Evolutionary conservation across 2,888 invertebrate species (phyloP).

Genomic region (Synergus gifuensis): DNA sequence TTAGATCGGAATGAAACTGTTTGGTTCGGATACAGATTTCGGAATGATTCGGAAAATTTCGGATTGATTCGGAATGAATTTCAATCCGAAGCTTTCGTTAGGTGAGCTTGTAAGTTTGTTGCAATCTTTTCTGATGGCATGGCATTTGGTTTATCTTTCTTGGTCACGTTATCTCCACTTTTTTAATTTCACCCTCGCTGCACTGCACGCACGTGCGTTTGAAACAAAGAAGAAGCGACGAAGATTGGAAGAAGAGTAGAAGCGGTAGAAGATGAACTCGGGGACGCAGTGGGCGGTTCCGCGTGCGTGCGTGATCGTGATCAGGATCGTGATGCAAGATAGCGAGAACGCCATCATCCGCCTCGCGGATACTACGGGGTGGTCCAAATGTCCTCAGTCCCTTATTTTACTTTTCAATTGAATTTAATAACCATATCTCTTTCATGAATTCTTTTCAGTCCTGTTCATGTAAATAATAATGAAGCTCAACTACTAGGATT

Average conservation of each 20-base stretch:
- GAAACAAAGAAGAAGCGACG: constrained; percentile 37
- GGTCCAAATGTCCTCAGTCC: constrained; percentile 64
- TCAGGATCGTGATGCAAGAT: constrained; percentile 72
- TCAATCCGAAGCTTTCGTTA: too few relatives aligned
- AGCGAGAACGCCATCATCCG: constrained; percentile 69
- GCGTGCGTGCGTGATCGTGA: constrained; percentile 57
- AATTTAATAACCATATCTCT: neutral
- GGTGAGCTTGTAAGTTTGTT: constrained; percentile 27
- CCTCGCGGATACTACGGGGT: constrained; percentile 64
- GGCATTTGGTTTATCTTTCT: neutral
- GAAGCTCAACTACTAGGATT: too few relatives aligned
- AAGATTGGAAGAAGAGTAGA: constrained; percentile 26
- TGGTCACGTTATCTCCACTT: constrained; percentile 42
- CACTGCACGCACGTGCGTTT: constrained; percentile 66
- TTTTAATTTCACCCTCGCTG: constrained; percentile 43
- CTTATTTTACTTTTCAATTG: constrained; percentile 2
- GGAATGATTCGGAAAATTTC: too few relatives aligned
- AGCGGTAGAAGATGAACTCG: constrained; percentile 27
- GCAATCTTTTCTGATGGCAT: constrained; percentile 1
- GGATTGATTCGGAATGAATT: too few relatives aligned
- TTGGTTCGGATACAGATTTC: too few relatives aligned
- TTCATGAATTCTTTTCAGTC: neutral
- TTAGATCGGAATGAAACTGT: too few relatives aligned
- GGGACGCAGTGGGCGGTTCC: constrained; percentile 35
- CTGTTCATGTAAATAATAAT: neutral